phyloP scores from a whole-genome alignment of 2,113 vertebrate genomes.

The Brevimyrus niger region DNA sequence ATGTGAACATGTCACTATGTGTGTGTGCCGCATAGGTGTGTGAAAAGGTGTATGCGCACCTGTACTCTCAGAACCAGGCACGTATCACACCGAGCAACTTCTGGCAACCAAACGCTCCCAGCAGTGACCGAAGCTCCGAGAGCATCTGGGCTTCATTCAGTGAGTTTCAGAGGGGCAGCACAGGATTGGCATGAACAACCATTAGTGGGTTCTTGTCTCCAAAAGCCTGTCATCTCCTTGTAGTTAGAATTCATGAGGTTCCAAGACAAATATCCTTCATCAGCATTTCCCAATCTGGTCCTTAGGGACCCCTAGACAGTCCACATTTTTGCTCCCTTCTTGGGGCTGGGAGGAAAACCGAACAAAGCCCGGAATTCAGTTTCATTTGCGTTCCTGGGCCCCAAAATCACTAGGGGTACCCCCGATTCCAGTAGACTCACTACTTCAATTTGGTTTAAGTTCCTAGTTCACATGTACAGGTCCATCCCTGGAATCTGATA shows the following conservation, averaged over 20 bases:
- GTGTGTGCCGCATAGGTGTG: not conserved
- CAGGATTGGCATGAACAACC: not conserved
- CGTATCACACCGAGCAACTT: not conserved
- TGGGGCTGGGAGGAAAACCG: not conserved
- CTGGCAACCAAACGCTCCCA: not conserved
- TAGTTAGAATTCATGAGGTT: not conserved
- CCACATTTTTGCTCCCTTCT: not conserved
- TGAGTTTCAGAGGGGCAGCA: not conserved
- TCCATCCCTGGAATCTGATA: not conserved
- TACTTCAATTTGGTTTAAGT: not conserved
- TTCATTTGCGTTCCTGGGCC: not conserved
- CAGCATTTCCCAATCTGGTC: not conserved
- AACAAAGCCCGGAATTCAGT: not conserved
- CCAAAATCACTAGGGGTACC: not conserved
- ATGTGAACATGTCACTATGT: not conserved
- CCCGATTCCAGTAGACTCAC: not conserved
- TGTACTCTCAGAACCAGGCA: not conserved
- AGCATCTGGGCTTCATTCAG: not conserved
- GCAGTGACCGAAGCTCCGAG: not conserved
- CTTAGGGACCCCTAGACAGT: not conserved
- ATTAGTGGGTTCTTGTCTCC: not conserved
- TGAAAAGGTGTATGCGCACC: not conserved
- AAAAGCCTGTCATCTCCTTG: not conserved
- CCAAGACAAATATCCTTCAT: not conserved
- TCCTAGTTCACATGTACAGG: not conserved